Evolutionary conservation across 2,113 vertebrate genomes (phyloP).

Genomic region (Oreotrochilus melanogaster): DNA sequence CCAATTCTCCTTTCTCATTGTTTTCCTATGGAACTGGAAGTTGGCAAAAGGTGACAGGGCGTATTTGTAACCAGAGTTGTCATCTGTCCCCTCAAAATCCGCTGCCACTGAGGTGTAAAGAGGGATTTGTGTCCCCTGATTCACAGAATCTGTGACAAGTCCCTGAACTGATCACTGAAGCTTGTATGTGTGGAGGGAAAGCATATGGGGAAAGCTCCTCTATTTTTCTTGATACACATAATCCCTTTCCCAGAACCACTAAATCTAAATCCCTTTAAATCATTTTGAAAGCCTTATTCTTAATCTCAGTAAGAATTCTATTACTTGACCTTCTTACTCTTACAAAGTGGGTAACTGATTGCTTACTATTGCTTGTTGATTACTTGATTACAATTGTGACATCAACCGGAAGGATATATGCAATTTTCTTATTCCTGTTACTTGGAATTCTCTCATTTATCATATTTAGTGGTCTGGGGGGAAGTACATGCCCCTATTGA

Average conservation of each 20-base stretch:
- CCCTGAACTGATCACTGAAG: not conserved
- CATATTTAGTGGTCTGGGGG: not conserved
- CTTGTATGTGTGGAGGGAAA: not conserved
- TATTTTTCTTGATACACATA: not conserved
- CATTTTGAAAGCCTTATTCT: not conserved
- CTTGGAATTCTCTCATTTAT: not conserved
- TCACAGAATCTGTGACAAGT: too few relatives aligned
- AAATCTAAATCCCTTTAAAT: not conserved
- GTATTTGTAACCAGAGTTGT: not conserved
- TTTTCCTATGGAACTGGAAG: not conserved
- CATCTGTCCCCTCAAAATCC: not conserved
- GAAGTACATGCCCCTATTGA: not conserved
- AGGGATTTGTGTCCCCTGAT: not conserved
- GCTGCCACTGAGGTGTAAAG: not conserved
- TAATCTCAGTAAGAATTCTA: not conserved
- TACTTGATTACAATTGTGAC: not conserved
- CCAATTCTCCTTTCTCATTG: not conserved
- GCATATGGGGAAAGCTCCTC: not conserved
- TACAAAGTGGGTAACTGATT: not conserved
- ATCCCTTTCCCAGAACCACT: not conserved
- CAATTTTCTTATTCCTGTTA: not conserved
- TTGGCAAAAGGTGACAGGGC: not conserved
- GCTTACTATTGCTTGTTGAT: not conserved
- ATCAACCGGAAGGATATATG: not conserved
- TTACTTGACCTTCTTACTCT: not conserved